phyloP scores from a whole-genome alignment of 2,888 invertebrate species.

The Carcina quercana region DNA sequence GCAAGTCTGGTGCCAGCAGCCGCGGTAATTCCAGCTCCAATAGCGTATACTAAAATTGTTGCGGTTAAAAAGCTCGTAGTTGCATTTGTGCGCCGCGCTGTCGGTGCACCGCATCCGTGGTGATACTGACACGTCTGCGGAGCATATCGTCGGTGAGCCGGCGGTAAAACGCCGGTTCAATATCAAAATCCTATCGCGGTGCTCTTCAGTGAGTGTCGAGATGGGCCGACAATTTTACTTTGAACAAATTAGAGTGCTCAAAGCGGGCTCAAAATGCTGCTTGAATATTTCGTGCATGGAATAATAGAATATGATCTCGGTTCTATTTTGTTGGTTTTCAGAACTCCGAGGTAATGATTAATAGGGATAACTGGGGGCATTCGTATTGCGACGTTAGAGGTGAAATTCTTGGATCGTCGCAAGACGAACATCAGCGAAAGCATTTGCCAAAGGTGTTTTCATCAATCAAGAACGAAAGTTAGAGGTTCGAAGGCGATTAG shows the following conservation, averaged over 20 bases:
- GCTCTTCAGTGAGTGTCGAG: constrained; percentile 34
- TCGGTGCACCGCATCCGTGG: constrained; percentile 61
- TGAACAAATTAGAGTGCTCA: constrained; percentile 80
- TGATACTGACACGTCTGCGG: constrained; percentile 36
- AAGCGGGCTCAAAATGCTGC: constrained; percentile 68
- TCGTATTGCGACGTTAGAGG: constrained; percentile 77
- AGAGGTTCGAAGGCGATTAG: constrained; percentile 81
- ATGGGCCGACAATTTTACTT: constrained; percentile 71
- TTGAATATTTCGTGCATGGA: constrained; percentile 70
- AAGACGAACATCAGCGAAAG: constrained; percentile 78
- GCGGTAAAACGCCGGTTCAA: constrained; percentile 32
- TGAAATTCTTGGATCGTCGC: constrained; percentile 78
- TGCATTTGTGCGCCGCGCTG: constrained; percentile 49
- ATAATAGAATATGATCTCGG: constrained; percentile 53
- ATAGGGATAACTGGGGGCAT: constrained; percentile 78
- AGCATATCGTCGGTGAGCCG: constrained; percentile 38
- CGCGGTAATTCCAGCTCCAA: constrained; percentile 82
- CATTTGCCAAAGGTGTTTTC: constrained; percentile 81
- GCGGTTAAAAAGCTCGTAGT: constrained; percentile 79
- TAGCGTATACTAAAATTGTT: constrained; percentile 82
- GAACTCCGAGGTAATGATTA: constrained; percentile 76
- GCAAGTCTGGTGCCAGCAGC: constrained; percentile 81
- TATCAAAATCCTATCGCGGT: constrained; percentile 31
- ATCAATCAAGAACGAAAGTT: constrained; percentile 81
- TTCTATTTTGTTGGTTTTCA: constrained; percentile 78